Evolutionary conservation across 2,113 vertebrate genomes (phyloP), one percentile per base, ranked within the genome.

Genomic region (Stegastes partitus): DNA sequence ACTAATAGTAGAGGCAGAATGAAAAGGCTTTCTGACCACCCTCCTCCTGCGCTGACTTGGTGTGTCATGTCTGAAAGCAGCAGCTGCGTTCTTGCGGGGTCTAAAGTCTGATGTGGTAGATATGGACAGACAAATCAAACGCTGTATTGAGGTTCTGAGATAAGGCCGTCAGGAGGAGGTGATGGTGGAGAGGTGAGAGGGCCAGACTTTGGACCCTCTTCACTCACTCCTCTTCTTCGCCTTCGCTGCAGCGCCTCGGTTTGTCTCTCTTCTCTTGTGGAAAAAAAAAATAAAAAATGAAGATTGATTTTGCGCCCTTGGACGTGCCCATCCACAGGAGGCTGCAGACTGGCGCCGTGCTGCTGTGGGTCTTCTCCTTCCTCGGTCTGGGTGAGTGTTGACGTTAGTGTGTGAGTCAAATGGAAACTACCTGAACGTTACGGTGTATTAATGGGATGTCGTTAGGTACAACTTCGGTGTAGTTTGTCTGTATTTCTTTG

Each of bases 331-430:
- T 95, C 18, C 14, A 68, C 11, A 88, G 96, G 84, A 92, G 97
- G 68, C 86, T 97, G 58, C 96, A 98, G 93, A 98, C 96, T 0
- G 83, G 89, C 0, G 71, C 82, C 0, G 95, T 96, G 22, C 23
- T 95, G 39, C 93, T 94, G 25, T 97, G 96, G 95, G 89, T 97
- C 76, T 95, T 91, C 91, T 93, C 89, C 74, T 97, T 97, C 86
- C 76, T 96, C 7, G 88, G 19, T 5, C 65, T 97, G 25, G 95
- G 97, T 98, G 93, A 96, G 96, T 85, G 0, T 26, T 5, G 28
- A 23, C 21, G 12, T 31, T 63, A 44, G 15, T 31, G 16, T 25
- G 23, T 1, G 39, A 21, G 4, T 63, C 18, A 34, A 68, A 61
- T 22, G 8, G 21, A 42, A 44, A 69, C 39, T 26, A 0, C 4